Conservation (phyloP, 1,140 invertebrate species). For the Aphelinus atriplicis region DNA sequence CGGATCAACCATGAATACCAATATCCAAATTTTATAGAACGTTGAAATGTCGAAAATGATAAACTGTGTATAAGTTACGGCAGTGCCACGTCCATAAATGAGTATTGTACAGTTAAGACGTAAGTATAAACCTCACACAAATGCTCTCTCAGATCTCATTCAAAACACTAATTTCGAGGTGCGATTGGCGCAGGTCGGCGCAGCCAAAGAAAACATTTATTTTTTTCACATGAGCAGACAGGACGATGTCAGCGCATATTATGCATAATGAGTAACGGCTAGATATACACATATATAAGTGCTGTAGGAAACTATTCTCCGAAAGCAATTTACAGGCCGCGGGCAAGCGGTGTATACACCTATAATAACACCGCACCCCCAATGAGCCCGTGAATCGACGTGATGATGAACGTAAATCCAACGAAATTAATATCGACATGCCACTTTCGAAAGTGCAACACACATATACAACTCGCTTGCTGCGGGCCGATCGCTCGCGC, state of each 20-base stretch:
- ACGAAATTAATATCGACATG: conserved; percentile 28
- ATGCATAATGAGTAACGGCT: neutral
- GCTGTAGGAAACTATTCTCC: conserved; percentile 3
- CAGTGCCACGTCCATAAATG: too few relatives aligned
- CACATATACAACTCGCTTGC: too few relatives aligned
- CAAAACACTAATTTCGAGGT: too few relatives aligned
- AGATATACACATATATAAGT: neutral
- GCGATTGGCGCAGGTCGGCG: neutral
- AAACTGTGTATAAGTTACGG: too few relatives aligned
- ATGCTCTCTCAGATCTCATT: too few relatives aligned
- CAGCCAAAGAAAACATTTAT: neutral
- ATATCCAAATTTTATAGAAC: too few relatives aligned
- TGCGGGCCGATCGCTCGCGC: neutral
- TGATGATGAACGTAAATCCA: neutral
- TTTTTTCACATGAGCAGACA: neutral
- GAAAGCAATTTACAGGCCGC: conserved; percentile 4
- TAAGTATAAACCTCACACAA: too few relatives aligned
- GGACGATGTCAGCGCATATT: too few relatives aligned
- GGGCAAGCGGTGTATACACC: neutral
- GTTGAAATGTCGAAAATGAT: too few relatives aligned
- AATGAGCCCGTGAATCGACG: neutral
- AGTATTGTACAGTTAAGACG: too few relatives aligned
- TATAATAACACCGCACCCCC: neutral
- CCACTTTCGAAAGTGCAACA: conserved; percentile 4
- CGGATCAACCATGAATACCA: too few relatives aligned